phyloP scores from a whole-genome alignment of 1,140 invertebrate species.

The Parasteatoda tepidariorum region DNA sequence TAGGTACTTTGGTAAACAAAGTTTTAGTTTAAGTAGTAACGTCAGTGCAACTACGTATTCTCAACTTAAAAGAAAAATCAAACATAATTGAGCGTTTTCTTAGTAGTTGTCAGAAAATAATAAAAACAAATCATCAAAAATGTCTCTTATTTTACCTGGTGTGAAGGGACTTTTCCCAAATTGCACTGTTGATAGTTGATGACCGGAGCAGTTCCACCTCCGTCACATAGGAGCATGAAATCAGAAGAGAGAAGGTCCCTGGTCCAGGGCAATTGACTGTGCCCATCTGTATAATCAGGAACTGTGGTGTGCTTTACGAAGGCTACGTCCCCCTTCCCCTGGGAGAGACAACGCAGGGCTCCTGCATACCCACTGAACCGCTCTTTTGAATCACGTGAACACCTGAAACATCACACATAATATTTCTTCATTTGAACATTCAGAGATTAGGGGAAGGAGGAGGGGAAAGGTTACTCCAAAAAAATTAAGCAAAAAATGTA shows the following conservation, averaged over 20 bases:
- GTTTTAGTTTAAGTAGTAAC: neutral
- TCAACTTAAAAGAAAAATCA: too few relatives aligned
- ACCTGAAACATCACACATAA: too few relatives aligned
- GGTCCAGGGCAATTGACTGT: constrained; percentile 74
- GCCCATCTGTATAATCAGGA: constrained; percentile 62
- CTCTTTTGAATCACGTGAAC: constrained; percentile 55
- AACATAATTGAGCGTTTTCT: neutral
- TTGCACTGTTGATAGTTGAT: constrained; percentile 24
- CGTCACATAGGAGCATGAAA: constrained; percentile 67
- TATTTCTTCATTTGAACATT: too few relatives aligned
- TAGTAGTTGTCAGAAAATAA: neutral
- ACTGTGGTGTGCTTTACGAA: constrained; percentile 76
- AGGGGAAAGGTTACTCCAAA: too few relatives aligned
- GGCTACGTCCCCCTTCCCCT: constrained; percentile 83
- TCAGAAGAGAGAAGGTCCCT: constrained; percentile 67
- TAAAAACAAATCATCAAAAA: neutral
- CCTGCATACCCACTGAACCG: constrained; percentile 84
- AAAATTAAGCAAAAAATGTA: too few relatives aligned
- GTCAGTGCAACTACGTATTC: too few relatives aligned
- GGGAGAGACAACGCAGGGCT: constrained; percentile 82
- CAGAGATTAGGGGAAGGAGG: too few relatives aligned
- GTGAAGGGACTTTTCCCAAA: constrained; percentile 43
- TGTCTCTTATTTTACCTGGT: constrained; percentile 27
- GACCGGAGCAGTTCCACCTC: constrained; percentile 62
- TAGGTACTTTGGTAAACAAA: too few relatives aligned